Conservation (phyloP, 2,888 invertebrate genomes). For the Tinea pellionella region DNA sequence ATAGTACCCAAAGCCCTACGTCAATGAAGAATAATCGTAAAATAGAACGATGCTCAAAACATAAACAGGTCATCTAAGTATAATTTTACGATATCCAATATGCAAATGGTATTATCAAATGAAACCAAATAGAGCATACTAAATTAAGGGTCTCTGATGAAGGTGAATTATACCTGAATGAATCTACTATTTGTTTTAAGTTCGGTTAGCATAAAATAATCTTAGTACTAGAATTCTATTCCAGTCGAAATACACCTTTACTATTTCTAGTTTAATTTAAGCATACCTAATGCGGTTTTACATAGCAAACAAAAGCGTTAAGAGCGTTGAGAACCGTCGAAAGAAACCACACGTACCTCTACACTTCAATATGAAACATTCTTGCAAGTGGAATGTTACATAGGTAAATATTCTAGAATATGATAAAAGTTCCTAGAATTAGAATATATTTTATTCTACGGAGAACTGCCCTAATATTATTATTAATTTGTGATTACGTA, state of each 20-base stretch:
- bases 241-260: too few species aligned
- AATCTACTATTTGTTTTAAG: too few species aligned
- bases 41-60: neutral
- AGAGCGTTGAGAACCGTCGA: neutral
- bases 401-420: too few species aligned
- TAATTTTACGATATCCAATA: neutral
- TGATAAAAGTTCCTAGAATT: too few species aligned
- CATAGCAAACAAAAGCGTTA: neutral
- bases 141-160: neutral
- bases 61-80: neutral
- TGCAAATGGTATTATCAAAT: neutral
- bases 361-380: conserved; percentile 1
- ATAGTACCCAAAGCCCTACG: neutral
- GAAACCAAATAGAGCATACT: neutral
- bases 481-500: too few species aligned
- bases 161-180: too few species aligned
- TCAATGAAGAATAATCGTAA: neutral
- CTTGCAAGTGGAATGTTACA: neutral
- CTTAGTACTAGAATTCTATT: too few species aligned
- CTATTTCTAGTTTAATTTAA: neutral
- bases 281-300: neutral
- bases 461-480: too few species aligned
- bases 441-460: too few species aligned
- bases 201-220: too few species aligned
- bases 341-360: neutral